Evolutionary conservation across 2,888 invertebrate genomes (phyloP).

Genomic region (Ormyrus pomaceus): DNA sequence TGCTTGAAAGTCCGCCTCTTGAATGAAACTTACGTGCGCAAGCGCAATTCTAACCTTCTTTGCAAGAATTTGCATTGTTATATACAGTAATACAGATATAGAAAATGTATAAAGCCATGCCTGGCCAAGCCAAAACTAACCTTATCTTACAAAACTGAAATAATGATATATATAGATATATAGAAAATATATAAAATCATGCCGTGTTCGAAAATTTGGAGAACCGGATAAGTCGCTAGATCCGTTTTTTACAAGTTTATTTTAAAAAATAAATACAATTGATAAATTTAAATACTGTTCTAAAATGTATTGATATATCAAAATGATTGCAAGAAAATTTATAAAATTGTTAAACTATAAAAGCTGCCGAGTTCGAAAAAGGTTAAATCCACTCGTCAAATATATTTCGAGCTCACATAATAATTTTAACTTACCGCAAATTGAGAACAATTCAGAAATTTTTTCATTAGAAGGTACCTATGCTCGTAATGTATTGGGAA

Average conservation of each 20-base stretch:
- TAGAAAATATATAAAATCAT: too few relatives aligned
- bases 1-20: not conserved
- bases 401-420: not conserved
- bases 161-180: too few relatives aligned
- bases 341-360: constrained; percentile 3
- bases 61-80: too few relatives aligned
- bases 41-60: not conserved
- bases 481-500: constrained; percentile 75
- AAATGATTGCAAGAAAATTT: constrained; percentile 34
- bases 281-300: too few relatives aligned
- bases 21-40: constrained; percentile 5
- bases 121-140: not conserved
- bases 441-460: not conserved
- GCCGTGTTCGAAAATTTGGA: too few relatives aligned
- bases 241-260: too few relatives aligned
- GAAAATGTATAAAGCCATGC: too few relatives aligned
- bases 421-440: not conserved
- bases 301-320: not conserved
- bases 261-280: too few relatives aligned
- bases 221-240: too few relatives aligned
- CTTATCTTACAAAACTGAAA: not conserved
- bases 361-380: not conserved
- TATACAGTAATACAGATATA: too few relatives aligned
- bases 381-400: constrained; percentile 25
- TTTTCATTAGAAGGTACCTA: constrained; percentile 73